Conservation (phyloP, 2,888 invertebrate species). For the Protophormia terraenovae region DNA sequence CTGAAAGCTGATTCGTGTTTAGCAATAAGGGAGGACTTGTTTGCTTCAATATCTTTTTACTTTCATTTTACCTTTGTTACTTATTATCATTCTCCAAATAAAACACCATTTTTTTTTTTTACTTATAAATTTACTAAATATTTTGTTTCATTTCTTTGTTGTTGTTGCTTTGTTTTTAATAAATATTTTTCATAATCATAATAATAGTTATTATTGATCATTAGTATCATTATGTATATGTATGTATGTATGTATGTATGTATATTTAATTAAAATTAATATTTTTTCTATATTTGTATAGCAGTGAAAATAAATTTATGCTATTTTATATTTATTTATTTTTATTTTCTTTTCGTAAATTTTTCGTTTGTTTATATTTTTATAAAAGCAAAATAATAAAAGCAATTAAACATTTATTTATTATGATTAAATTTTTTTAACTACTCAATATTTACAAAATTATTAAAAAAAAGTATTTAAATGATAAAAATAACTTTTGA, state of each 20-base stretch:
- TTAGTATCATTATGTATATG: neutral
- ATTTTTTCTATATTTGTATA: conserved; percentile 38
- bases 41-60: too few relatives aligned
- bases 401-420: conserved; percentile 9
- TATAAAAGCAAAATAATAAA: conserved; percentile 9
- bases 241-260: too few relatives aligned
- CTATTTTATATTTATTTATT: conserved; percentile 16
- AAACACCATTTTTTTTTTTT: conserved; percentile 5
- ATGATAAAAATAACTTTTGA: conserved; percentile 40
- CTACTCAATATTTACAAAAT: conserved; percentile 62
- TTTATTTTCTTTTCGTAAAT: neutral
- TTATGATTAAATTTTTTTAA: conserved; percentile 5
- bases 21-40: too few relatives aligned
- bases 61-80: too few relatives aligned
- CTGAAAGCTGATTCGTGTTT: too few relatives aligned
- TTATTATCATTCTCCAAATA: neutral
- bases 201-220: conserved; percentile 20
- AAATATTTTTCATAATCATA: conserved; percentile 53
- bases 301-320: conserved; percentile 43
- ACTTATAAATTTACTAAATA: conserved; percentile 48
- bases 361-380: neutral
- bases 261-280: conserved; percentile 19
- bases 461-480: conserved; percentile 40
- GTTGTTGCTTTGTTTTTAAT: conserved; percentile 23
- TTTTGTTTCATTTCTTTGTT: conserved; percentile 1